These are phyloP conservation scores for Hyperoplus lanceolatus DNA, from an alignment of 2,797 vertebrate genomes.

Conservation along the genomic window DNA sequence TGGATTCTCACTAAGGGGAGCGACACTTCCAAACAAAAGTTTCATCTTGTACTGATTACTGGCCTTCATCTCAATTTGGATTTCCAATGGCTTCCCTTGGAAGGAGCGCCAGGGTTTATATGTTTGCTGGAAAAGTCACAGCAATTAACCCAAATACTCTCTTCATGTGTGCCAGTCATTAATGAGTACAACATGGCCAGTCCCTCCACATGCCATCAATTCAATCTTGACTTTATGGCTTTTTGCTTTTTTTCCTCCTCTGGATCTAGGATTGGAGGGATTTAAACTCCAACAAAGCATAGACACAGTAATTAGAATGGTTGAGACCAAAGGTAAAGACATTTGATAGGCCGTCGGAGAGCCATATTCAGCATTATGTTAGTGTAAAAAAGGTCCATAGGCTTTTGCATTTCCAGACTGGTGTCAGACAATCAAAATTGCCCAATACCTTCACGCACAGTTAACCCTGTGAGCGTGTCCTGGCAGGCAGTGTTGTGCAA, in stretches of 20 bases:
- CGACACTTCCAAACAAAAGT: constrained; percentile 51
- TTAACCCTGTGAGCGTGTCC: constrained; percentile 57
- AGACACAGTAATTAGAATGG: constrained; percentile 9
- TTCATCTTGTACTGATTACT: constrained; percentile 53
- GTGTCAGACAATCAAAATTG: constrained; percentile 43
- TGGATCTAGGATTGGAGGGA: constrained; percentile 31
- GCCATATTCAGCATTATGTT: neutral
- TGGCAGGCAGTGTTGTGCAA: constrained; percentile 76
- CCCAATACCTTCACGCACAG: constrained; percentile 35
- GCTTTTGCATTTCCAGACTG: constrained; percentile 20
- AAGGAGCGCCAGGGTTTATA: constrained; percentile 57
- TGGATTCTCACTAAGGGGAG: constrained; percentile 16
- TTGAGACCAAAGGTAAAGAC: neutral
- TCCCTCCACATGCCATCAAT: constrained; percentile 44
- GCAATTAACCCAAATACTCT: constrained; percentile 67
- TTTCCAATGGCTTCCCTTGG: constrained; percentile 47
- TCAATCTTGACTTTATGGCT: constrained; percentile 36
- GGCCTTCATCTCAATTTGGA: constrained; percentile 18
- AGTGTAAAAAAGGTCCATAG: neutral
- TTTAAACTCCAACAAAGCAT: constrained; percentile 2
- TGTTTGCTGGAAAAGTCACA: constrained; percentile 58
- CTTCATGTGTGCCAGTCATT: constrained; percentile 72
- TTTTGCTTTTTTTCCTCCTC: constrained; percentile 27
- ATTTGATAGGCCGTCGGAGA: neutral
- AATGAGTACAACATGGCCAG: constrained; percentile 68